A percentile compares a stretch with the other conserved stretches of the same genome.
Evolutionary conservation across 2,888 invertebrate genomes (phyloP).

Genomic region (Ligdia adustata): DNA sequence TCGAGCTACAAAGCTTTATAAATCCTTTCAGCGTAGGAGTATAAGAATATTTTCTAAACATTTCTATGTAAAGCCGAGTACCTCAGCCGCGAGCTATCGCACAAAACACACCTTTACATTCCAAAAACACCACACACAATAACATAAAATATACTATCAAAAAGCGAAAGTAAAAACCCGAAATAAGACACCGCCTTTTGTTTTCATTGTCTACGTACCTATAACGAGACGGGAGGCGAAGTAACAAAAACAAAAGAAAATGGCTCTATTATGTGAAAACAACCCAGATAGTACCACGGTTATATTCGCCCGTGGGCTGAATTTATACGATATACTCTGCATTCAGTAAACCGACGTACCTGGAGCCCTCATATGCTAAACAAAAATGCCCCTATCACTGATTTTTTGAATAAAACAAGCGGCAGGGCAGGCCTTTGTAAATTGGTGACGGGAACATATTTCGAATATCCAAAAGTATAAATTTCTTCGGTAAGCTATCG

Average conservation of each 20-base stretch:
- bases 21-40: conserved; percentile 13
- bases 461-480: conserved; percentile 83
- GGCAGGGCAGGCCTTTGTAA: conserved; percentile 42
- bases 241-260: conserved; percentile 83
- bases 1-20: conserved; percentile 17
- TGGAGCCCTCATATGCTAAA: conserved; percentile 49
- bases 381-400: conserved; percentile 24
- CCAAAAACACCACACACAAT: conserved; percentile 47
- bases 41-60: conserved; percentile 26
- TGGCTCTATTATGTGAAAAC: conserved; percentile 84
- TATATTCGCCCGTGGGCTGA: conserved; percentile 82
- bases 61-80: conserved; percentile 22
- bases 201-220: conserved; percentile 79
- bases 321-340: conserved; percentile 81
- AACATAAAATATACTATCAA: conserved; percentile 57
- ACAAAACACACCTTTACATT: conserved; percentile 44
- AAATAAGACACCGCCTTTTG: conserved; percentile 79
- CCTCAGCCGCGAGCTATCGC: conserved; percentile 22
- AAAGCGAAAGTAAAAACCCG: conserved; percentile 63
- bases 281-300: conserved; percentile 78
- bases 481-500: conserved; percentile 82
- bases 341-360: conserved; percentile 58
- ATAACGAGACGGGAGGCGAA: conserved; percentile 71
- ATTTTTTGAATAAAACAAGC: background rate
- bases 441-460: conserved; percentile 69